Evolutionary conservation across 2,797 vertebrate species (phyloP).

Genomic region (Catharus ustulatus): DNA sequence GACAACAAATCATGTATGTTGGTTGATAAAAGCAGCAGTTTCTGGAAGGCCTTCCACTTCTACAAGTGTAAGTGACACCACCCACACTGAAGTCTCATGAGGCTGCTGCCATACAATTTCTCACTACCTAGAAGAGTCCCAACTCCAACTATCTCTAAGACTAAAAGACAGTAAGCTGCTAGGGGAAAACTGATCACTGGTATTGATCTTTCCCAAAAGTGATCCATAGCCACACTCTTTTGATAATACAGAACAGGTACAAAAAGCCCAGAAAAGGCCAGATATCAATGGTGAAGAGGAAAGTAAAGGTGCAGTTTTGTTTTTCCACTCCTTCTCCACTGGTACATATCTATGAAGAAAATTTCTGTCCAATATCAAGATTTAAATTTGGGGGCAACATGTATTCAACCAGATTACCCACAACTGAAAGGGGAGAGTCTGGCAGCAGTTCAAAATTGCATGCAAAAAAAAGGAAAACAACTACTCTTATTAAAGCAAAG

Average conservation of each 20-base stretch:
- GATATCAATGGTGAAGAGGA: background rate
- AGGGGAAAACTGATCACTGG: background rate
- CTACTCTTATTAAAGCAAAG: background rate
- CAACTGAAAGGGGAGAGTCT: background rate
- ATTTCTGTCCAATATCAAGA: background rate
- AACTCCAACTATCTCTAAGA: background rate
- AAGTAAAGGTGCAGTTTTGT: background rate
- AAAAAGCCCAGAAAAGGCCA: background rate
- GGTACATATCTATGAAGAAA: background rate
- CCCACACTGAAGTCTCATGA: background rate
- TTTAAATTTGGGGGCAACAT: background rate
- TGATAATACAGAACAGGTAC: accelerated
- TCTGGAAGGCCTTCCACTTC: background rate
- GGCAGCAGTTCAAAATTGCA: background rate
- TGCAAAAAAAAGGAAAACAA: background rate
- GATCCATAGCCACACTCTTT: background rate
- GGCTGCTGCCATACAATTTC: background rate
- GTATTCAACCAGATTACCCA: background rate
- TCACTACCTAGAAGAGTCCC: background rate
- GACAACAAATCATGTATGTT: background rate
- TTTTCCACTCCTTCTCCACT: background rate
- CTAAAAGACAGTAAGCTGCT: background rate
- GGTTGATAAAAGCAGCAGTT: background rate
- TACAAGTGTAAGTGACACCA: background rate
- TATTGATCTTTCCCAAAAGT: background rate